Evolutionary conservation across 1,140 invertebrate species (phyloP).

Genomic region (Hypsibius dujardini): DNA sequence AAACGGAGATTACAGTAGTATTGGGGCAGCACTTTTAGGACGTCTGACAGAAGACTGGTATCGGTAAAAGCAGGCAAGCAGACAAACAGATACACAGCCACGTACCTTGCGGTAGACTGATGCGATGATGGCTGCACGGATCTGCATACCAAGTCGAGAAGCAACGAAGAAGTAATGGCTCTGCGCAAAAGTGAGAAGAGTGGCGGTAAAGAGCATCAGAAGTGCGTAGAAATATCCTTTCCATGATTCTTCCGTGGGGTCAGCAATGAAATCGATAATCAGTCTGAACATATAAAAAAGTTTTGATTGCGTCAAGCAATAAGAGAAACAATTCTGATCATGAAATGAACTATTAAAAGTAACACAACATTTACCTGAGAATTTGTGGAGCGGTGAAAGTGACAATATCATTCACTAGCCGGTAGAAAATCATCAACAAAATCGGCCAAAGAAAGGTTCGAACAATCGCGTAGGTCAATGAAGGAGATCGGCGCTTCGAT

Average conservation of each 20-base stretch:
- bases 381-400: slow-evolving; percentile 5
- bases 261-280: neutral
- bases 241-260: slow-evolving; percentile 41
- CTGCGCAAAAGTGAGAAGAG: slow-evolving; percentile 68
- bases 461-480: neutral
- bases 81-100: too few species aligned
- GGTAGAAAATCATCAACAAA: neutral
- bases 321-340: neutral
- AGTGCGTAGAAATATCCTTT: slow-evolving; percentile 39
- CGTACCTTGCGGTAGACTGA: slow-evolving; percentile 81
- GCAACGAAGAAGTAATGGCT: slow-evolving; percentile 75
- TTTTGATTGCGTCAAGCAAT: neutral
- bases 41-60: too few species aligned
- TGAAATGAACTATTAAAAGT: too few species aligned
- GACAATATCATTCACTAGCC: neutral
- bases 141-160: slow-evolving; percentile 71
- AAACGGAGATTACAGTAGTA: too few species aligned
- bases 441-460: neutral
- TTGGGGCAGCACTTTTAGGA: too few species aligned
- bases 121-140: slow-evolving; percentile 73
- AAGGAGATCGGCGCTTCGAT: too few species aligned
- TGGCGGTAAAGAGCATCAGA: slow-evolving; percentile 53
- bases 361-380: neutral
- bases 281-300: slow-evolving; percentile 16
- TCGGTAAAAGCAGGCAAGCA: too few species aligned